A percentile compares a stretch with the other conserved stretches of the same genome.
These are phyloP conservation scores for Platycercus adscitus DNA, from an alignment of 2,113 vertebrate species.

Conservation along the genomic window DNA sequence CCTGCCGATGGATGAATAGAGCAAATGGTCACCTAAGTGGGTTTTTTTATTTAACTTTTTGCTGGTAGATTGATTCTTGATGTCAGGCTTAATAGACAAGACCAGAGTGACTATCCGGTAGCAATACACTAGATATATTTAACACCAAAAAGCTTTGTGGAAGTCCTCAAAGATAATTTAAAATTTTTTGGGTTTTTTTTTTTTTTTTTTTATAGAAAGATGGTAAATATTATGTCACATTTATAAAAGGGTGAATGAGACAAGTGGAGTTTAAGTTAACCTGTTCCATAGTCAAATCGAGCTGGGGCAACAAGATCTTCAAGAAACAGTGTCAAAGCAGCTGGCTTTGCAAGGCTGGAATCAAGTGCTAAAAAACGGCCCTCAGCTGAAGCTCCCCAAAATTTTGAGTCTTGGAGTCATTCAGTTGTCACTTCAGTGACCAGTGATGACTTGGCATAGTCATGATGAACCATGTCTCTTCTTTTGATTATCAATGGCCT, in stretches of 20 bases:
- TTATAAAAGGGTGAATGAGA: not conserved
- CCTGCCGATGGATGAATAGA: slow-evolving; percentile 3
- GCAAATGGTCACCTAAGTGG: slow-evolving; percentile 7
- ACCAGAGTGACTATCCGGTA: not conserved
- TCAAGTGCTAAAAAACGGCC: not conserved
- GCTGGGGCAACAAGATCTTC: not conserved
- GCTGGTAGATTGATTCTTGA: not conserved
- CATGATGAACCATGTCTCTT: not conserved
- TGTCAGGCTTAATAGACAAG: not conserved
- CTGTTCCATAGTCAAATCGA: not conserved
- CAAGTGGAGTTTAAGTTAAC: not conserved
- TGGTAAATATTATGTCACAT: not conserved
- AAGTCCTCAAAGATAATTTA: not conserved
- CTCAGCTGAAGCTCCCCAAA: not conserved
- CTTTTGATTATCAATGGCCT: not conserved
- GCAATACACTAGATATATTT: not conserved
- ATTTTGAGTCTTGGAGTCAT: not conserved
- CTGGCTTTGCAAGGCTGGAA: not conserved
- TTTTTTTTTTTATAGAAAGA: not conserved
- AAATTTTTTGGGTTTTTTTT: not conserved
- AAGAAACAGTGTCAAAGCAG: not conserved
- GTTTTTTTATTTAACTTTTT: not conserved
- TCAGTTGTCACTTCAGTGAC: not conserved
- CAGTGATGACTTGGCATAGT: not conserved
- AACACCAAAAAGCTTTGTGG: not conserved